Conservation (phyloP, 2,113 vertebrate species). For the Capreolus pygargus region DNA sequence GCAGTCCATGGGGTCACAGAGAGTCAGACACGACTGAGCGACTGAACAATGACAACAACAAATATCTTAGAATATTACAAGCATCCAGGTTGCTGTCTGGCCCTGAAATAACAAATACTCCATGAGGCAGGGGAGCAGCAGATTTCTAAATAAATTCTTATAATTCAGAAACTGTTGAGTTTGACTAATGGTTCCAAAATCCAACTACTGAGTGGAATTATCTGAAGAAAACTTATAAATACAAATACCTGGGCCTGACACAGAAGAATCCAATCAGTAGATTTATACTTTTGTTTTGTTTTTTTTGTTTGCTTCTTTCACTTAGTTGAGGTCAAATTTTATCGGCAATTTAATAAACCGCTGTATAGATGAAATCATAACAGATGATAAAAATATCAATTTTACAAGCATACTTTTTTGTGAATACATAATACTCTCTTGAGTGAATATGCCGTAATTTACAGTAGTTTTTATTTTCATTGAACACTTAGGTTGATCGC, state of each 20-base stretch:
- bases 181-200: background rate
- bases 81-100: background rate
- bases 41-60: background rate
- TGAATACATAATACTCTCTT: background rate
- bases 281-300: background rate
- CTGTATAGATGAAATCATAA: background rate
- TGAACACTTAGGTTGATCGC: background rate
- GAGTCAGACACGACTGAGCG: background rate
- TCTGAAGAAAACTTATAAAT: background rate
- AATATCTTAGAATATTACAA: background rate
- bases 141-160: slow-evolving; percentile 17
- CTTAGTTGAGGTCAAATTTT: background rate
- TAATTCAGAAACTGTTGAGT: background rate
- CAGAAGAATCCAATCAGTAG: background rate
- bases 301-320: background rate
- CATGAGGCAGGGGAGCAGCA: background rate
- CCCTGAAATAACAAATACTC: background rate
- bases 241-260: background rate
- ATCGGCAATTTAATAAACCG: background rate
- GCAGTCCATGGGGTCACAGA: background rate
- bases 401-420: background rate
- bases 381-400: background rate
- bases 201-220: background rate
- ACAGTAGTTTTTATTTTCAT: background rate
- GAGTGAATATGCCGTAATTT: background rate